Evolutionary conservation across 1,140 invertebrate genomes (phyloP), one percentile per base, ranked within the genome.

Genomic region (Schlechtendalia chinensis): DNA sequence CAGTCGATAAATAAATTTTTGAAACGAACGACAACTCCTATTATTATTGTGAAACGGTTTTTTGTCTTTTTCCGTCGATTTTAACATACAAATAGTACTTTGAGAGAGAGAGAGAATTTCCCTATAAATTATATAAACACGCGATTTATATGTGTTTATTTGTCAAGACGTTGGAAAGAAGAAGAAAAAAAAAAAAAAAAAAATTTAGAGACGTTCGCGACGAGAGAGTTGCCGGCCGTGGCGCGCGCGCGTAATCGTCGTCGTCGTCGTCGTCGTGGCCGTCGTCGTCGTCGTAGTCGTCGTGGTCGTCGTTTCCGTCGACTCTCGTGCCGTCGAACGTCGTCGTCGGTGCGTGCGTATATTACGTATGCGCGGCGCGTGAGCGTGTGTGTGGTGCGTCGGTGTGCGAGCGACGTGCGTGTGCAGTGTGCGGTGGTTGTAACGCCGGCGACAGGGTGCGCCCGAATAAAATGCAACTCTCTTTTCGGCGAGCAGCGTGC

Each of bases 361-460:
- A 39, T 39, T 39, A 39, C 32, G 32, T 8, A 8, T 8, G 32
- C 32, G 32, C 32, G 3, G 32, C 8, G 32, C 8, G 32, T 39
- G 32, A 39, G 32, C 8, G 32, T 39, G 32, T 39, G 32, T 39
- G 32, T 39, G 32, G 50, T 54, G 69, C 24, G 69, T 54, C 27
- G 75, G 56, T 47, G 75, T 61, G 58, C 58, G 58, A 61, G 39
- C 75, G 75, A 79, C 45, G 75, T 79, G 75, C 58, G 75, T 63
- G 75, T 79, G 75, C 39, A n/a, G 22, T 19, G 45, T 16, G 58
- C 58, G 75, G 58, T 79, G 58, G 75, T 79, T 79, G 75, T 79
- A 79, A 79, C 75, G 75, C 75, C 75, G 75, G 75, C 75, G 75
- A 79, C 75, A 79, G 75, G 75, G 75, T 79, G 75, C 75, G 75